These are phyloP conservation scores for Chrysina gloriosa DNA, from an alignment of 2,888 invertebrate species.

Conservation along the genomic window DNA sequence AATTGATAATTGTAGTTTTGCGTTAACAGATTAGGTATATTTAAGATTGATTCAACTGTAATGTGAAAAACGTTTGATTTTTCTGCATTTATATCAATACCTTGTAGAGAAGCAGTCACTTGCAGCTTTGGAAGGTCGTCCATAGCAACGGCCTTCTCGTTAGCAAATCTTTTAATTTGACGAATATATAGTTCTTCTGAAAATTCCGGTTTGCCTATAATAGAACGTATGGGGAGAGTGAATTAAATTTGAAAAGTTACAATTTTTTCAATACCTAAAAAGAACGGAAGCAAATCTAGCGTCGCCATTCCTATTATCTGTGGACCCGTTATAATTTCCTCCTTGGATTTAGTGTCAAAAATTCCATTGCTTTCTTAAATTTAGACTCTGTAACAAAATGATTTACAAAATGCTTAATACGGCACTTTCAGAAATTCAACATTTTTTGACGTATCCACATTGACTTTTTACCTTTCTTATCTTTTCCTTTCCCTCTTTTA, in stretches of 20 bases:
- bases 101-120: slow-evolving; percentile 52
- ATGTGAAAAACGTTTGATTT: slow-evolving; percentile 54
- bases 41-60: slow-evolving; percentile 61
- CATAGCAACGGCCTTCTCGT: slow-evolving; percentile 54
- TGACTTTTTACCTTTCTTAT: slow-evolving; percentile 41
- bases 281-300: slow-evolving; percentile 52
- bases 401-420: background rate
- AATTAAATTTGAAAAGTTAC: background rate
- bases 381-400: background rate
- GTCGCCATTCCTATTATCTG: slow-evolving; percentile 45
- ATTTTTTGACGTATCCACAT: background rate
- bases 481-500: slow-evolving; percentile 39
- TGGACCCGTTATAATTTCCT: slow-evolving; percentile 42
- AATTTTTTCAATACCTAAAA: slow-evolving; percentile 49
- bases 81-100: slow-evolving; percentile 44
- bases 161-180: slow-evolving; percentile 15
- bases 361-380: background rate
- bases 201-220: slow-evolving; percentile 39
- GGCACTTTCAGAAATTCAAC: background rate
- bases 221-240: background rate
- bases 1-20: slow-evolving; percentile 55
- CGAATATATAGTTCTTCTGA: slow-evolving; percentile 31
- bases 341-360: background rate
- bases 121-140: slow-evolving; percentile 56
- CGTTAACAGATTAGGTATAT: slow-evolving; percentile 54